A percentile compares a stretch with the other conserved stretches of the same genome.
These are phyloP conservation scores for Chondrilla cf. caribensis DNA, from an alignment of 37 sponge, comb jelly and placozoan species.

Conservation along the genomic window DNA sequence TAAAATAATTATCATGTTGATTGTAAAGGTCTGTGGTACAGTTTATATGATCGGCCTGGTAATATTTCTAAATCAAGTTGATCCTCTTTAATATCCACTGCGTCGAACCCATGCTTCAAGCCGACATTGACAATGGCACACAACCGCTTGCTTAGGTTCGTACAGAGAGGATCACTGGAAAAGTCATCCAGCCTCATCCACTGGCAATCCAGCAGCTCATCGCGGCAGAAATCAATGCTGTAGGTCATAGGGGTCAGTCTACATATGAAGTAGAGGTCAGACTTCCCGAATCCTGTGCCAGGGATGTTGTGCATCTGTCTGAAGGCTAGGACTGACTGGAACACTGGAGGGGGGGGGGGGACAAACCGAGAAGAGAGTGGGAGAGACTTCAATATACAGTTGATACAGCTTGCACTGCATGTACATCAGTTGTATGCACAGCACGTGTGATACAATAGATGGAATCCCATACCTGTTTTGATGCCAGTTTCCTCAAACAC, in stretches of 20 bases:
- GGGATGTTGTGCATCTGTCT: constrained; percentile 75
- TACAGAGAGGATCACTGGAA: constrained; percentile 35
- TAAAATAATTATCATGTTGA: too few relatives aligned
- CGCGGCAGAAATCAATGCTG: constrained; percentile 54
- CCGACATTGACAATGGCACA: constrained; percentile 19
- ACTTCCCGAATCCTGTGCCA: constrained; percentile 40
- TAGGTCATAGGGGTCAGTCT: constrained; percentile 63
- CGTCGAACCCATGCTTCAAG: constrained; percentile 20
- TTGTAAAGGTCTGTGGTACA: constrained; percentile 36
- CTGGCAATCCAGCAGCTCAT: constrained; percentile 66
- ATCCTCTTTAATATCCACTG: constrained; percentile 29
- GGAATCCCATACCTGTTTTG: constrained; percentile 61
- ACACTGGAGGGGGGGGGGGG: constrained; percentile 42
- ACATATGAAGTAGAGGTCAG: constrained; percentile 80
- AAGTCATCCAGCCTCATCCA: constrained; percentile 69
- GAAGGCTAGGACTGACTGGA: constrained; percentile 66
- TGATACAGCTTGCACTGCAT: not conserved
- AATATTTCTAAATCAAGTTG: constrained; percentile 2
- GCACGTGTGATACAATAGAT: too few relatives aligned
- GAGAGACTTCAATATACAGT: not conserved
- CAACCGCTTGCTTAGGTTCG: constrained; percentile 36
- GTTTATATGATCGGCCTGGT: constrained; percentile 32
- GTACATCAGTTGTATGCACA: too few relatives aligned
- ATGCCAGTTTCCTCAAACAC: constrained; percentile 85
- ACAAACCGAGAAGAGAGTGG: not conserved